These are phyloP conservation scores for Conchocele bisecta DNA, from an alignment of 2,888 invertebrate species.

Conservation along the genomic window DNA sequence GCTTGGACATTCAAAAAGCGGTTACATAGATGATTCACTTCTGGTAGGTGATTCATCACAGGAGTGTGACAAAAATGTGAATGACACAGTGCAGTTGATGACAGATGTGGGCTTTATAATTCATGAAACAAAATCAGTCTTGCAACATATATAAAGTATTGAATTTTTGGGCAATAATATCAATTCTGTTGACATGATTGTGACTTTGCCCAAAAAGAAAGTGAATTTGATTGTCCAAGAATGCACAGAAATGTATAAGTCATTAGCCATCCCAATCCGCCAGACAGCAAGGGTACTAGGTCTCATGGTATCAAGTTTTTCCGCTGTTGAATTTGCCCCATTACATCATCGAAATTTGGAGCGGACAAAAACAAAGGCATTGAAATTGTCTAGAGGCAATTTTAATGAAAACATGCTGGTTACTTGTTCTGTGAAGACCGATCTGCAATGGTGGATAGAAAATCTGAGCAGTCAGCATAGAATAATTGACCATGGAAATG, in stretches of 20 bases:
- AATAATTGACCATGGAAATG: conserved; percentile 11
- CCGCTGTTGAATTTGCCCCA: conserved; percentile 16
- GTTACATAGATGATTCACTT: conserved; percentile 11
- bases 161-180: conserved; percentile 46
- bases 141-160: conserved; percentile 31
- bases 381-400: neutral
- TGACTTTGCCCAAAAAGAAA: conserved; percentile 33
- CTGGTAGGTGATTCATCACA: neutral
- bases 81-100: conserved; percentile 29
- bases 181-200: conserved; percentile 46
- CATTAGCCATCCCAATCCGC: neutral
- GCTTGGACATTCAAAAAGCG: neutral
- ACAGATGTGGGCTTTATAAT: conserved; percentile 41
- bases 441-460: conserved; percentile 17
- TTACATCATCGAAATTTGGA: neutral
- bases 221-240: neutral
- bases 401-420: neutral
- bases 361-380: neutral
- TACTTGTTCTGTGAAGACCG: neutral
- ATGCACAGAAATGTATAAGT: neutral
- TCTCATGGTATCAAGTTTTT: conserved; percentile 3
- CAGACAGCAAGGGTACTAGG: conserved; percentile 16
- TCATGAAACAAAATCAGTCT: conserved; percentile 42
- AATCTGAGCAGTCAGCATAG: conserved; percentile 2
- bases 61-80: conserved; percentile 40